Evolutionary conservation across 2,888 invertebrate species (phyloP), one percentile per base, ranked within the genome.

Genomic region (Cheiracanthium punctorium): DNA sequence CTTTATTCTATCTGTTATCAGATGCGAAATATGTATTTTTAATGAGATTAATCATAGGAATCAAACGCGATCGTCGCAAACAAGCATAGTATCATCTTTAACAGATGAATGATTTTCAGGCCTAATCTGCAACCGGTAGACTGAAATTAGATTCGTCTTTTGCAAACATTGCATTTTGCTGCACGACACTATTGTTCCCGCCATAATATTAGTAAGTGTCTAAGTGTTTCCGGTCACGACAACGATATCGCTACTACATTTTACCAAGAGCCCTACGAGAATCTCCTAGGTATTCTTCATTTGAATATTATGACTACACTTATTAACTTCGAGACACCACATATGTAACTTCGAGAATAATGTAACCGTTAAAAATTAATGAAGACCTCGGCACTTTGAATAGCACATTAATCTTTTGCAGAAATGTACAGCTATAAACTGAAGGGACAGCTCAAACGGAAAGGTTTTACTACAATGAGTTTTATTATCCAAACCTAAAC

Each of bases 181-280:
- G 41, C 71, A 71, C 71, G 71, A 28, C n/a, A 71, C 71, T 29
- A 71, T 71, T 71, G 71, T 71, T 43, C 33, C 14, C 17, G 29
- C 24, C 8, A 37, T 20, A 32, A n/a, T 14, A 4, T 1, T 29
- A n/a, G 33, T 14, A 10, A 37, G 10, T 33, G 7, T 12, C 32
- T 70, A 70, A 70, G 20, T 37, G 70, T 71, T 71, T 71, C 71
- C 71, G 71, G 71, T 71, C 71, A 71, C 71, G 71, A 12, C 28
- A 71, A 24, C 10, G 12, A 29, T 64, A 32, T n/a, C 5, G 32
- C 5, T 32, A 67, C 67, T 30, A 24, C 24, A 58, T 5, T 48
- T 48, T 17, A 48, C 48, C 12, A 37, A 5, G 5, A 37, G 37
- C 12, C n/a, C n/a, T n/a, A n/a, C n/a, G n/a, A n/a, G n/a, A n/a